Conservation (phyloP, 2,888 invertebrate genomes). For the Noctua fimbriata region DNA sequence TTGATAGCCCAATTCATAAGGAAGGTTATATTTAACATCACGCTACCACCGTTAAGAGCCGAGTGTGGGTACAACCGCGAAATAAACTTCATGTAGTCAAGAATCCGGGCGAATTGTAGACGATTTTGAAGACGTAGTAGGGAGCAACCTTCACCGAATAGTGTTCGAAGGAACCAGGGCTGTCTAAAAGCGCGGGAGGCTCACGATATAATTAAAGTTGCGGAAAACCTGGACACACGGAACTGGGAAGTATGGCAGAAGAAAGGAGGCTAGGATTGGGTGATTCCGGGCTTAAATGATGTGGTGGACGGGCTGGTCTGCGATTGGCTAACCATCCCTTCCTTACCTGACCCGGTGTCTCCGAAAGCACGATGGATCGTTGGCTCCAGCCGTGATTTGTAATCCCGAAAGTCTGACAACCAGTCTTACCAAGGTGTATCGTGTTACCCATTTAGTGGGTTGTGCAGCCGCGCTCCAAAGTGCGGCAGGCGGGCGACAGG, state of each 20-base stretch:
- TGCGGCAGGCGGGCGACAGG: conserved; percentile 74
- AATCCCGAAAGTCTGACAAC: not conserved
- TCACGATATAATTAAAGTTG: not conserved
- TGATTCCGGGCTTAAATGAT: not conserved
- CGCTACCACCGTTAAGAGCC: not conserved
- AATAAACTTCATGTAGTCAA: not conserved
- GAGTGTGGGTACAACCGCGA: not conserved
- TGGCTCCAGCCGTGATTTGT: not conserved
- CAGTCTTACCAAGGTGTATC: not conserved
- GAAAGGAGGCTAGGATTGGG: not conserved
- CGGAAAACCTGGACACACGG: not conserved
- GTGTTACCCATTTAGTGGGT: not conserved
- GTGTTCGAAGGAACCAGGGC: not conserved
- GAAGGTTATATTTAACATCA: not conserved
- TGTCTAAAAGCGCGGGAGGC: not conserved
- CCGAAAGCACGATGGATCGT: not conserved
- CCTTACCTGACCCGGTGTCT: not conserved
- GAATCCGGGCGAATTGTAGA: not conserved
- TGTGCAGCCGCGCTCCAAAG: not conserved
- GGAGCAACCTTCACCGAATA: not conserved
- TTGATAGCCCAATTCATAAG: not conserved
- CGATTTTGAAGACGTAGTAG: not conserved
- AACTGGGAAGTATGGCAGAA: not conserved
- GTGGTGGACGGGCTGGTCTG: not conserved
- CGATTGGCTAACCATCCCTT: not conserved